A percentile compares a stretch with the other conserved stretches of the same genome.
These are phyloP conservation scores for Tragelaphus oryx DNA, from an alignment of 2,797 vertebrate genomes.

Conservation along the genomic window DNA sequence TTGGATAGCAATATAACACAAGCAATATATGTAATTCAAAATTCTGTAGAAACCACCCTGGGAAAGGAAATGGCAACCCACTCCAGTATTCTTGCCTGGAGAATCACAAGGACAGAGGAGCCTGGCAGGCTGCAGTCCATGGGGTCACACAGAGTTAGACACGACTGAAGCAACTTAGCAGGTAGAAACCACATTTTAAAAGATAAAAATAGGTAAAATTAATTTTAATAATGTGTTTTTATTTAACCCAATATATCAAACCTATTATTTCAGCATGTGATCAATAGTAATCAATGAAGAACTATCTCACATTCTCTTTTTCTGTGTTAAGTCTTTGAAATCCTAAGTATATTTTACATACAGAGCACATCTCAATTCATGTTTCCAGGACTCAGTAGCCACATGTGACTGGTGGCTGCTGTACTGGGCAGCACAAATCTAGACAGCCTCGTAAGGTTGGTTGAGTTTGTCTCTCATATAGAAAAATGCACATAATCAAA, in stretches of 20 bases:
- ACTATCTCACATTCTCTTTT: not conserved
- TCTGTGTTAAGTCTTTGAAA: not conserved
- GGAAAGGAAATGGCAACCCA: not conserved
- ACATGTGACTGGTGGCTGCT: not conserved
- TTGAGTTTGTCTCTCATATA: not conserved
- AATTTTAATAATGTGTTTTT: not conserved
- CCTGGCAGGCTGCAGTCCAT: not conserved
- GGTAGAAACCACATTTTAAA: not conserved
- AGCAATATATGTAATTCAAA: not conserved
- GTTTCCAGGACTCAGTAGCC: not conserved
- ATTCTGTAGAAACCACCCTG: not conserved
- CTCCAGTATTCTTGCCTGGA: not conserved
- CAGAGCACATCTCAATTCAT: not conserved
- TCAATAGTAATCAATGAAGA: not conserved
- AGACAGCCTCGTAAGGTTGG: not conserved
- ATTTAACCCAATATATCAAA: not conserved
- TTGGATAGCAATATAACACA: not conserved
- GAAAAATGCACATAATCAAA: not conserved
- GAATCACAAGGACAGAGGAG: not conserved
- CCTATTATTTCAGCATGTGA: not conserved
- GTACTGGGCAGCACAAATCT: not conserved
- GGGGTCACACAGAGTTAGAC: not conserved
- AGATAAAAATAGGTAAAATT: conserved; percentile 3
- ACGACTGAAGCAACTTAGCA: not conserved
- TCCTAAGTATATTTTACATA: not conserved